phyloP scores from a whole-genome alignment of 1,140 invertebrate species.

The Mamestra configurata region DNA sequence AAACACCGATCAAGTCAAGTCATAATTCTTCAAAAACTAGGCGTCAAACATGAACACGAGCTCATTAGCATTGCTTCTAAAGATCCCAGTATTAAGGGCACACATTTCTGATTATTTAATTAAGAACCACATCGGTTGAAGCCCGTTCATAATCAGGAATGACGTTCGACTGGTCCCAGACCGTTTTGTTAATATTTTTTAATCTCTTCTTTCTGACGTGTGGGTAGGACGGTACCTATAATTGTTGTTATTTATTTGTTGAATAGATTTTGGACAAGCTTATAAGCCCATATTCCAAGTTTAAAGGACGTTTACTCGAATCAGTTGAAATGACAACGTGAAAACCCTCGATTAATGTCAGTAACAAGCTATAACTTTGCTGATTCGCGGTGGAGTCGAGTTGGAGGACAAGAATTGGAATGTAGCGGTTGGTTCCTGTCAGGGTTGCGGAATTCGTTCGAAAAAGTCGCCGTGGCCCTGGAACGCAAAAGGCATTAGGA shows the following conservation, averaged over 20 bases:
- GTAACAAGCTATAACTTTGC: no score
- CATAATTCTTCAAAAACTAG: conserved; percentile 8
- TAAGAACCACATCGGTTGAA: conserved; percentile 65
- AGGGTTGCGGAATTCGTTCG: no score
- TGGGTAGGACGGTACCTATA: neutral
- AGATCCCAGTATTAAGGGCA: conserved; percentile 44
- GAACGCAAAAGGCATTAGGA: no score
- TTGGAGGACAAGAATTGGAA: no score
- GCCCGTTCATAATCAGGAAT: conserved; percentile 78
- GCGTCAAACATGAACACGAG: conserved; percentile 13
- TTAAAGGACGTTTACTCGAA: no score
- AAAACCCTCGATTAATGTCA: no score
- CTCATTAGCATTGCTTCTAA: conserved; percentile 42
- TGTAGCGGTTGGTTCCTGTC: no score
- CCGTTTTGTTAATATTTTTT: conserved; percentile 67
- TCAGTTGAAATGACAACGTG: no score
- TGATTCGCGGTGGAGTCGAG: no score
- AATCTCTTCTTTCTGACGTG: conserved; percentile 66
- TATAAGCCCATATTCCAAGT: no score
- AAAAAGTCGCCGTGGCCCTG: no score
- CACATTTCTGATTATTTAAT: conserved; percentile 68
- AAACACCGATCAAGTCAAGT: neutral
- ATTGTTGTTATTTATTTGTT: conserved; percentile 31
- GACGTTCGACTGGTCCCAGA: conserved; percentile 63
- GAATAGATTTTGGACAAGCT: neutral